Evolutionary conservation across 2,797 vertebrate species (phyloP).

Genomic region (Lophotriccus pileatus): DNA sequence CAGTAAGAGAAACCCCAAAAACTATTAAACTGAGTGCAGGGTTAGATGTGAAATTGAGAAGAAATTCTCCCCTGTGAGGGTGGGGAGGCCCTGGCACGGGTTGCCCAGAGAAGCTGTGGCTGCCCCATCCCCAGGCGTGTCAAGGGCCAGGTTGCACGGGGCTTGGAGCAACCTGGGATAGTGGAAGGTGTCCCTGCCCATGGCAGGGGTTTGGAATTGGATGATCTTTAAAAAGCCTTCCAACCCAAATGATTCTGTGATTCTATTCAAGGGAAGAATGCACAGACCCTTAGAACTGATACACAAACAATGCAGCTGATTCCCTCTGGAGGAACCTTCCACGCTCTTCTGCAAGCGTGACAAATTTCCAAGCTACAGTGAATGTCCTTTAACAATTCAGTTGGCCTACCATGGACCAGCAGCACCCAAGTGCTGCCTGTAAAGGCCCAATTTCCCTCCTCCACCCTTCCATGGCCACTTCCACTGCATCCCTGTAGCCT

Average conservation of each 20-base stretch:
- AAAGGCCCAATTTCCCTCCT: neutral
- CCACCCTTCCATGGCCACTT: neutral
- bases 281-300: neutral
- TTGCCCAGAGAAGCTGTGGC: neutral
- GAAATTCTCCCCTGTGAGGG: neutral
- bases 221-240: neutral
- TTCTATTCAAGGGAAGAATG: neutral
- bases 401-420: neutral
- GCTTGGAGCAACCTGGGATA: neutral
- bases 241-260: neutral
- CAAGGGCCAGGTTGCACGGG: accelerated
- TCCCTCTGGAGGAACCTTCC: neutral
- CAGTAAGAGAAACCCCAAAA: neutral
- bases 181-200: neutral
- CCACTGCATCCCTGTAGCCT: neutral
- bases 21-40: neutral
- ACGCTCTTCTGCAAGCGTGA: neutral
- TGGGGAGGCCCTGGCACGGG: neutral
- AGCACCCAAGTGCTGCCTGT: neutral
- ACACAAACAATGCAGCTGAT: neutral
- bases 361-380: neutral
- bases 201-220: neutral
- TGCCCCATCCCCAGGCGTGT: neutral
- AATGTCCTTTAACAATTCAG: neutral
- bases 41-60: neutral